Conservation (phyloP, 2,113 vertebrate species). For the Rhinogobius similis region DNA sequence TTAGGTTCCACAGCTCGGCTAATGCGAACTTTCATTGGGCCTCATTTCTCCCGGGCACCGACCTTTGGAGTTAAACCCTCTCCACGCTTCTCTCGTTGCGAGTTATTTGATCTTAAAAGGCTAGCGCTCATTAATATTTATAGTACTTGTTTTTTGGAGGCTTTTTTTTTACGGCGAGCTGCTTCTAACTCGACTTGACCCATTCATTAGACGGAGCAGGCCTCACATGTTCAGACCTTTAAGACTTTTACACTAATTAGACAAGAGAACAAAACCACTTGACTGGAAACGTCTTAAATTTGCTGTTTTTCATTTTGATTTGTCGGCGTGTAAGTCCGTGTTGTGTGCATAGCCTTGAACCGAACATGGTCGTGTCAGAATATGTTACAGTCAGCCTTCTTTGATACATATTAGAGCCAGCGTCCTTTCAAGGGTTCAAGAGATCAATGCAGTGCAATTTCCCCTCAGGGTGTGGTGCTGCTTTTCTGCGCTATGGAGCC, state of each 20-base stretch:
- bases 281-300: neutral
- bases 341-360: constrained; percentile 29
- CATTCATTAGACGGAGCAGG: constrained; percentile 32
- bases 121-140: constrained; percentile 57
- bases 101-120: constrained; percentile 55
- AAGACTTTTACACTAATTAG: constrained; percentile 36
- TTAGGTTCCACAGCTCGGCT: constrained; percentile 22
- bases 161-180: neutral
- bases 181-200: constrained; percentile 44
- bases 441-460: constrained; percentile 46
- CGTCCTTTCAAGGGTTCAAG: constrained; percentile 57
- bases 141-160: constrained; percentile 23
- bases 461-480: constrained; percentile 23
- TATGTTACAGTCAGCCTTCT: constrained; percentile 47
- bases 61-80: constrained; percentile 10
- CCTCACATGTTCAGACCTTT: neutral
- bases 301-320: constrained; percentile 31
- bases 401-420: constrained; percentile 62
- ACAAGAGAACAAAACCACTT: constrained; percentile 21
- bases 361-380: constrained; percentile 45
- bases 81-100: neutral
- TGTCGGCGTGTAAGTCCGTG: constrained; percentile 23
- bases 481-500: constrained; percentile 5
- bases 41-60: constrained; percentile 41
- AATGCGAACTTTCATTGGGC: constrained; percentile 15